Evolutionary conservation across 2,113 vertebrate genomes (phyloP).

Genomic region (Tylochromis polylepis): DNA sequence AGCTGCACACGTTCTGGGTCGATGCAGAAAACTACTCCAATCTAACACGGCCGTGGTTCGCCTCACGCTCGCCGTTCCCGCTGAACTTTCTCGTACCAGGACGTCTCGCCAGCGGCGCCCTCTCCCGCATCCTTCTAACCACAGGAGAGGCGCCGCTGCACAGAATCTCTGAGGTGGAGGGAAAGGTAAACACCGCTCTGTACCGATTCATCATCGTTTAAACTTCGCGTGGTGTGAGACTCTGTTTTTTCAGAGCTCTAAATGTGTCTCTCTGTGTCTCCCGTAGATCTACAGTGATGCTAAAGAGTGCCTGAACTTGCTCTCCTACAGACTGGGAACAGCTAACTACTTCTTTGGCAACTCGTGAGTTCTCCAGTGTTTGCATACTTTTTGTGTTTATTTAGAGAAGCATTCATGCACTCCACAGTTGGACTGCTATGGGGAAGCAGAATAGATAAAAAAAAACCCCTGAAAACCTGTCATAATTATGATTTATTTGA

Average conservation of each 20-base stretch:
- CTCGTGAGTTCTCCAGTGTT: slow-evolving; percentile 75
- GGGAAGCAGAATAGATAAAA: not conserved
- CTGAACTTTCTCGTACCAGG: slow-evolving; percentile 85
- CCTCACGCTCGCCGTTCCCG: slow-evolving; percentile 89
- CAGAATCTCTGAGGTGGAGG: slow-evolving; percentile 87
- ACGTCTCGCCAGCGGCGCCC: slow-evolving; percentile 79
- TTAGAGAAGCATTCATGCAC: not conserved
- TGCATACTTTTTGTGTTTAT: not conserved
- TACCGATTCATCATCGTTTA: not conserved
- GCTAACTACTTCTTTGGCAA: slow-evolving; percentile 92
- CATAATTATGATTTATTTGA: not conserved
- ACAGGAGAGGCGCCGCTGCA: slow-evolving; percentile 83
- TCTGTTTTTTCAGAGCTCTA: not conserved
- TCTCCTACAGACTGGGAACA: slow-evolving; percentile 89
- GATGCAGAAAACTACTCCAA: slow-evolving; percentile 91
- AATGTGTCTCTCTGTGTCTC: not conserved
- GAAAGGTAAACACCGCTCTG: slow-evolving; percentile 74
- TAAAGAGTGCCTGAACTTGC: slow-evolving; percentile 95
- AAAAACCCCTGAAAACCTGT: not conserved
- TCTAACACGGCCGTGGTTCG: slow-evolving; percentile 93
- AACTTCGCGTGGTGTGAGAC: not conserved
- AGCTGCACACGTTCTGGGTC: slow-evolving; percentile 99
- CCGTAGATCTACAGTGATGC: slow-evolving; percentile 93
- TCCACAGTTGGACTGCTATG: not conserved
- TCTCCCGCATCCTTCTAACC: slow-evolving; percentile 88